A percentile compares a stretch with the other conserved stretches of the same genome.
phyloP scores from a whole-genome alignment of 2,113 vertebrate genomes.

The Sakesphorus luctuosus region DNA sequence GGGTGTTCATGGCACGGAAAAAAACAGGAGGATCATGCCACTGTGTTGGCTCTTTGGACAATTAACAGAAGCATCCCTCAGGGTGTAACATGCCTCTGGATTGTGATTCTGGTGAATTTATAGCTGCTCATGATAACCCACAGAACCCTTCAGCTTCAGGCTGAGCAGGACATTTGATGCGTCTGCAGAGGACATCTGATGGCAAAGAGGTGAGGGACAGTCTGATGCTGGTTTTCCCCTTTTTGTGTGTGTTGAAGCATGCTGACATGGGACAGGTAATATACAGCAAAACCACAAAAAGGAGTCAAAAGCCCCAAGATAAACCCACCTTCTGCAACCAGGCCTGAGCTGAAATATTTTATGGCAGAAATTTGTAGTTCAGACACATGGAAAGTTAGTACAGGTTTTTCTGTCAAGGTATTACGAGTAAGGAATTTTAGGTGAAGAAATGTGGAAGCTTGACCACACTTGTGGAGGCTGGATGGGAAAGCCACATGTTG shows the following conservation, averaged over 20 bases:
- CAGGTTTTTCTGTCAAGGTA: neutral
- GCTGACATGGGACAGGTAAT: neutral
- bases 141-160: neutral
- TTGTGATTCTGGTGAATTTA: neutral
- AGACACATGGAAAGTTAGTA: neutral
- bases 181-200: neutral
- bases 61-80: neutral
- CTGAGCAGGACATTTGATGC: neutral
- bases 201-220: neutral
- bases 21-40: rapidly evolving
- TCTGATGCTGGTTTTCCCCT: neutral
- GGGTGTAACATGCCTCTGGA: rapidly evolving
- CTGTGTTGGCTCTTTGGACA: neutral
- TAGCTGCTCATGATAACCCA: too few species aligned
- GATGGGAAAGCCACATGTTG: neutral
- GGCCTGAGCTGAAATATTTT: neutral
- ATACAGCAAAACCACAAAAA: neutral
- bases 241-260: neutral
- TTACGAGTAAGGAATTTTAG: neutral
- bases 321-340: neutral
- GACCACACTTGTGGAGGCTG: neutral
- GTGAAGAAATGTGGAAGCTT: neutral
- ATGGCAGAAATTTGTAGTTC: neutral
- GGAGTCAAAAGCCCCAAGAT: neutral
- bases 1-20: neutral